Percentiles rank a stretch among this genome's conserved stretches.
Evolutionary conservation across 2,888 invertebrate genomes (phyloP).

Genomic region (Meloe dianella): DNA sequence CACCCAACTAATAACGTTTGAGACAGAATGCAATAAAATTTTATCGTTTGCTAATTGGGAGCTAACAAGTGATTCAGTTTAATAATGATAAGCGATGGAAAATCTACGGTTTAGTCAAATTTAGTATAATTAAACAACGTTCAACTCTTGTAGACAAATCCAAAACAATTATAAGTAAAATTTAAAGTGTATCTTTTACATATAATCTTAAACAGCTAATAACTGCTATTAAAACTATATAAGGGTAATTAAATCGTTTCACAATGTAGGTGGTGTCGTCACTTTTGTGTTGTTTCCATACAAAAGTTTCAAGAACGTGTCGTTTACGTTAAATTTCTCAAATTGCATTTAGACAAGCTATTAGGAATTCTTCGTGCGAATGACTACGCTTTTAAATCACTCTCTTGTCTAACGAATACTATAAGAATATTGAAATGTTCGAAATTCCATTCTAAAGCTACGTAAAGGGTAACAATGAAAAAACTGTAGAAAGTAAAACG

Average conservation of each 20-base stretch:
- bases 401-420: constrained; percentile 10
- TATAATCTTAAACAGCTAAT: background rate
- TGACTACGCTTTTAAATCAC: constrained; percentile 11
- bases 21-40: background rate
- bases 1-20: background rate
- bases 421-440: constrained; percentile 12
- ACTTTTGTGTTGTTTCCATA: background rate
- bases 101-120: background rate
- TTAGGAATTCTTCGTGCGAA: constrained; percentile 13
- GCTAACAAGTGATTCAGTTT: background rate
- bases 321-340: constrained; percentile 13
- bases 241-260: background rate
- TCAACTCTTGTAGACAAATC: background rate
- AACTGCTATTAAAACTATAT: background rate
- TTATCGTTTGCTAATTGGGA: constrained; percentile 2
- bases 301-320: constrained; percentile 9
- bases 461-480: background rate
- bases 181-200: background rate
- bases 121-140: background rate
- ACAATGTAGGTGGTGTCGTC: background rate
- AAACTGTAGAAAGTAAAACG: background rate
- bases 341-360: constrained; percentile 10
- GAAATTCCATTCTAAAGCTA: constrained; percentile 1
- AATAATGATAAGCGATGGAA: background rate
- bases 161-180: background rate